Percentiles rank a stretch among this genome's conserved stretches.
Conservation (phyloP, 2,113 vertebrate genomes). For the Zosterops borbonicus region DNA sequence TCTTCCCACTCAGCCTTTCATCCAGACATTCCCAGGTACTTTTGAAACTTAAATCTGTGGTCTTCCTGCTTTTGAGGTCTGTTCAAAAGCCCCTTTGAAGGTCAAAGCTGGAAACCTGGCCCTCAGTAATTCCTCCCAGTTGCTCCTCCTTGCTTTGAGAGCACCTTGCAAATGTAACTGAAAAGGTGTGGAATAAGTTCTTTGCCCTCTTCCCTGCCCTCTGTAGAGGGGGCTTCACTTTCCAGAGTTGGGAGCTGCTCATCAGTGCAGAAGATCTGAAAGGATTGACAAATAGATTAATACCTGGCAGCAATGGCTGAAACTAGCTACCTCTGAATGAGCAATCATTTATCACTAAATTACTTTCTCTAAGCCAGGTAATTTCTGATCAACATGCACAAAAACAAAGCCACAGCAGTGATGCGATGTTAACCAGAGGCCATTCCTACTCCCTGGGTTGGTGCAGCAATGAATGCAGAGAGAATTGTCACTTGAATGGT, state of each 20-base stretch:
- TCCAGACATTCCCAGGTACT: not conserved
- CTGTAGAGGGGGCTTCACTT: not conserved
- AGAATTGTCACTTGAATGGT: constrained; percentile 28
- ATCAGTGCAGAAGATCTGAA: constrained; percentile 53
- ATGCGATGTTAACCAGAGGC: constrained; percentile 54
- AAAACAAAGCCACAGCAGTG: constrained; percentile 35
- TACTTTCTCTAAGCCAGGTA: constrained; percentile 72
- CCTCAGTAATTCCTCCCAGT: not conserved
- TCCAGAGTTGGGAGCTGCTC: constrained; percentile 39
- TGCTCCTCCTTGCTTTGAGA: not conserved
- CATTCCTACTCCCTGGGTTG: constrained; percentile 43
- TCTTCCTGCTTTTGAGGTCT: not conserved
- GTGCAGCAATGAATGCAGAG: constrained; percentile 51
- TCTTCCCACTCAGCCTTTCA: not conserved
- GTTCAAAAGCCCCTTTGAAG: constrained; percentile 1
- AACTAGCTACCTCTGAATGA: constrained; percentile 60
- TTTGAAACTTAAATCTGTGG: not conserved
- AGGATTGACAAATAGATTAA: constrained; percentile 71
- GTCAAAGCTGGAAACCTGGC: not conserved
- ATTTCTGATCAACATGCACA: constrained; percentile 75
- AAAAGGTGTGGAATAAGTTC: constrained; percentile 50
- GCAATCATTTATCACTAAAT: constrained; percentile 77
- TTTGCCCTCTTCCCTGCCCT: not conserved
- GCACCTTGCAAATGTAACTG: not conserved
- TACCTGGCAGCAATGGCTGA: constrained; percentile 63